Percentiles rank a stretch among this genome's conserved stretches.
Evolutionary conservation across 2,797 vertebrate species (phyloP).

Genomic region (Hemibagrus guttatus): DNA sequence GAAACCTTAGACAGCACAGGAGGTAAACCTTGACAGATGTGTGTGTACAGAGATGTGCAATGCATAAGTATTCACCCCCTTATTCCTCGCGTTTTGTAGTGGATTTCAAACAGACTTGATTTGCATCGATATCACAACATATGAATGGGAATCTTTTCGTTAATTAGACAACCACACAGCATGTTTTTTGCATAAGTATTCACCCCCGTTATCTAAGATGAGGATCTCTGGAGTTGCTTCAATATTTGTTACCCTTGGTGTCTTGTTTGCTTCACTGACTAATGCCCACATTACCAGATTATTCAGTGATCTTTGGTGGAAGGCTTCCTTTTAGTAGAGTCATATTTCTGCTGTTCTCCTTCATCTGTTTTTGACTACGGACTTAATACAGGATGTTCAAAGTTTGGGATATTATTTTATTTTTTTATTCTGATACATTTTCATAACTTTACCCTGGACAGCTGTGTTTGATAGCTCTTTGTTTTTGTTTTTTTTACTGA

Average conservation of each 20-base stretch:
- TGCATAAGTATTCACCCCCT: background rate
- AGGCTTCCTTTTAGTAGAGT: background rate
- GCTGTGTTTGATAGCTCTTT: background rate
- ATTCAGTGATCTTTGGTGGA: background rate
- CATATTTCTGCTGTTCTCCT: background rate
- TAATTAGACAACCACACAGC: background rate
- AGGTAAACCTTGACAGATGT: background rate
- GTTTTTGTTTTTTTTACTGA: background rate
- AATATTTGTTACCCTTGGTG: background rate
- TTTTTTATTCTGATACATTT: background rate
- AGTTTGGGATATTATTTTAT: background rate
- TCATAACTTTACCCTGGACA: background rate
- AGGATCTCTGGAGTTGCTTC: background rate
- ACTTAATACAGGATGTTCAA: background rate
- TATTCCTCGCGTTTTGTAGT: background rate
- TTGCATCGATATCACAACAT: background rate
- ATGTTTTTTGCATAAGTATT: background rate
- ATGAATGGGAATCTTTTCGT: background rate
- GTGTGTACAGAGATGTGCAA: background rate
- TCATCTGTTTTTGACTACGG: background rate
- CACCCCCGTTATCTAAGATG: background rate
- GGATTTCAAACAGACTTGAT: background rate
- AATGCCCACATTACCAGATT: background rate
- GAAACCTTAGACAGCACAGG: background rate
- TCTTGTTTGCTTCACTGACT: background rate